A percentile compares a stretch with the other conserved stretches of the same genome.
Conservation (phyloP, 1,140 invertebrate species). For the Ridgeia piscesae region DNA sequence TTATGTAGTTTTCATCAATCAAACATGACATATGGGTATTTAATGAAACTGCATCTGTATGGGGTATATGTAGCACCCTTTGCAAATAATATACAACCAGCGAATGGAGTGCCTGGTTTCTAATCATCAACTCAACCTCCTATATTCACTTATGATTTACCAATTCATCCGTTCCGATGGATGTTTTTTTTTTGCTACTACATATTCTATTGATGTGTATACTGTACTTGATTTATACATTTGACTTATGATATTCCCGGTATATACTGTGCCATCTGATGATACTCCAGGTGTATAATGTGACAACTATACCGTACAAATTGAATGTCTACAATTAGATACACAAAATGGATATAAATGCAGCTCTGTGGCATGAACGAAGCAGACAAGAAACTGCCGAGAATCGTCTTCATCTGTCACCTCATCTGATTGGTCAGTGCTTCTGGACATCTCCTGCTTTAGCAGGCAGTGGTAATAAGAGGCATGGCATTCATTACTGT, state of each 20-base stretch:
- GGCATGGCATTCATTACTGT: neutral
- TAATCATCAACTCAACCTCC: no score
- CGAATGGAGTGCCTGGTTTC: no score
- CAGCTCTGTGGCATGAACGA: neutral
- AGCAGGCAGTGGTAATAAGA: neutral
- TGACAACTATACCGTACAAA: neutral
- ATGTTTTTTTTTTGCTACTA: neutral
- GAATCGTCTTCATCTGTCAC: neutral
- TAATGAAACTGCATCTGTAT: no score
- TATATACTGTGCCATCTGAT: no score
- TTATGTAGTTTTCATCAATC: no score
- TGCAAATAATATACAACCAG: no score
- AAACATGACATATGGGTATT: no score
- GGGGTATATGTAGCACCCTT: no score
- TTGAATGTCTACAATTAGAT: neutral
- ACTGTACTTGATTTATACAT: neutral
- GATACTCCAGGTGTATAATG: no score
- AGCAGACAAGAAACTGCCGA: neutral
- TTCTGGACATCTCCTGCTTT: neutral
- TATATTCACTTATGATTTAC: neutral
- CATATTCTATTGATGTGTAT: neutral
- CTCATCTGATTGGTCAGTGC: neutral
- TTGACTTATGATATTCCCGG: no score
- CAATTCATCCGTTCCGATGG: neutral
- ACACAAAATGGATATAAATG: slow-evolving; percentile 1